Base-by-base conservation (phyloP, 2,888 invertebrate species). In the Oxyteleia sp. region DNA sequence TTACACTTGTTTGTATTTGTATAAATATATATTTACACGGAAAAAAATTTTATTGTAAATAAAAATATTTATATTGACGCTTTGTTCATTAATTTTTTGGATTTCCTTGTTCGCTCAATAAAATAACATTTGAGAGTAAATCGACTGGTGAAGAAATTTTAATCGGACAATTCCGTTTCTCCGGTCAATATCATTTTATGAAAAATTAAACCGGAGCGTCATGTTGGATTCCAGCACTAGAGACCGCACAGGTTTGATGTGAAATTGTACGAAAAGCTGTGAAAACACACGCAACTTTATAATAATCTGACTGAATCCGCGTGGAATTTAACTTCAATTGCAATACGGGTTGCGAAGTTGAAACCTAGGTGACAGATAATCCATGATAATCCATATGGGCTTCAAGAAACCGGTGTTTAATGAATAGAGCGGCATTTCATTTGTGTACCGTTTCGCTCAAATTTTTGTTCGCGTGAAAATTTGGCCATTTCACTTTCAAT, bases 281-380 rank as follows among this genome's bases (percentile, higher is more conserved):
- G 57, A 53, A 75, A 75, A 75, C 64, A 45, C 51, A 32, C 45
- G 26, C 64, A 55, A 64, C 20, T 57, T 66, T 8, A 57, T 45
- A 45, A 61, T 59, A 66, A 68, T 51, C 26, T 63, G 16, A 29
- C 8, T 23, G 53, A 57, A 66, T 57, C 29, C 38, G 15, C 10
- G 35, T 35, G 26, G 49, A 76, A 20, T 66, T 66, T 57, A 57
- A 66, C 45, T 45, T 57, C 41, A 41, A 66, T 53, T 57, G 29
- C 57, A 38, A 35, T 55, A 59, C 38, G 49, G 66, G 57, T 66
- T 57, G 13, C 41, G 0, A 13, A 53, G 49, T 18, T 57, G 53
- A 38, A 47, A 66, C 11, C 49, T 38, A 32, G 45, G 18, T 68
- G 66, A 76, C 47, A 32, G 47, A 41, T 76, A 76, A 76, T 76